A percentile compares a stretch with the other conserved stretches of the same genome.
Evolutionary conservation across 2,113 vertebrate species (phyloP).

Genomic region (Neoarius graeffei): DNA sequence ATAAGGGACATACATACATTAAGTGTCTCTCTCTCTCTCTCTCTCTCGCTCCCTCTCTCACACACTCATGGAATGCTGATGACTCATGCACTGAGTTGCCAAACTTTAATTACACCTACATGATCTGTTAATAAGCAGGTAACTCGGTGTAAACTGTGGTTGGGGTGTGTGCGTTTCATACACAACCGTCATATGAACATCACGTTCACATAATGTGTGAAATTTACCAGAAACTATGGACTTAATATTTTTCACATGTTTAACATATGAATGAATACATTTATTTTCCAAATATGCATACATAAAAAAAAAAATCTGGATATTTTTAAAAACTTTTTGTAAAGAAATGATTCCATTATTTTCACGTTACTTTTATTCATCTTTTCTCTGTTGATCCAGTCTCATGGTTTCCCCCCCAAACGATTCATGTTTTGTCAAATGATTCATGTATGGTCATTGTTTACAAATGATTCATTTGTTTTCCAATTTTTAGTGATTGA

Average conservation of each 20-base stretch:
- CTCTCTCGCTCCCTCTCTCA: background rate
- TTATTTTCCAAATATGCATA: too few species aligned
- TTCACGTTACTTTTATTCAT: background rate
- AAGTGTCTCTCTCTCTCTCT: background rate
- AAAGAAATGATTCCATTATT: background rate
- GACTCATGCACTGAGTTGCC: background rate
- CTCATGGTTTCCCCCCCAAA: background rate
- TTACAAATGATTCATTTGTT: background rate
- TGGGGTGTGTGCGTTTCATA: background rate
- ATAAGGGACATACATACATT: background rate
- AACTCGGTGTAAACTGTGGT: background rate
- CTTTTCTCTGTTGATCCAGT: background rate
- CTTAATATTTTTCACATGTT: background rate
- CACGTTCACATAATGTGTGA: background rate
- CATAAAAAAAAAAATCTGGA: too few species aligned
- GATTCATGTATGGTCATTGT: background rate
- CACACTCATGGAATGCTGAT: background rate
- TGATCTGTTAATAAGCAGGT: background rate
- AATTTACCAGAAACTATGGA: background rate
- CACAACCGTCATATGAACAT: background rate
- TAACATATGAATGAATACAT: too few species aligned
- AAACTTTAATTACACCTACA: background rate
- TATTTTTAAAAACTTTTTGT: background rate
- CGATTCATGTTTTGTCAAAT: background rate
- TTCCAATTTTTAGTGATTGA: background rate